Percentiles rank a stretch among this genome's conserved stretches.
phyloP scores from a whole-genome alignment of 1,140 invertebrate species.

The Mesaphorura yosii region DNA sequence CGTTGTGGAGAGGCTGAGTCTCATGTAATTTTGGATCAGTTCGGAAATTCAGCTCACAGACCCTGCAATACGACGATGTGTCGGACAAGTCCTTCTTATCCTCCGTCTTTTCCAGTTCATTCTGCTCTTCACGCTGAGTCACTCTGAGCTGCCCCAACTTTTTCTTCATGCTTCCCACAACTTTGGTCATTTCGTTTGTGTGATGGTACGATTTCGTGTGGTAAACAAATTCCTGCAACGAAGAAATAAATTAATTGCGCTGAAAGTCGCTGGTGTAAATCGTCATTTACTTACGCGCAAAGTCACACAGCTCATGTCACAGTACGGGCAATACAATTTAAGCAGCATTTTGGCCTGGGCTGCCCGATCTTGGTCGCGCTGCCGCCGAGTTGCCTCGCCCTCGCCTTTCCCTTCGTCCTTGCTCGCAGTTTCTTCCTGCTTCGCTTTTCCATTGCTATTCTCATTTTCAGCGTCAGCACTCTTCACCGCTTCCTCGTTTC shows the following conservation, averaged over 20 bases:
- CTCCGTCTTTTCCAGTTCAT: conserved; percentile 23
- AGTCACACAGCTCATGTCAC: conserved; percentile 21
- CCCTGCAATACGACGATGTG: conserved; percentile 27
- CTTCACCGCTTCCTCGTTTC: background rate
- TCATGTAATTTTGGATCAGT: conserved; percentile 30
- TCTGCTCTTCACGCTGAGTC: conserved; percentile 24
- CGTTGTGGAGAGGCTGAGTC: conserved; percentile 27
- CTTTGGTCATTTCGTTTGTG: conserved; percentile 15
- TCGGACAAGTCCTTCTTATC: conserved; percentile 25
- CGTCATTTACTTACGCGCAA: conserved; percentile 18
- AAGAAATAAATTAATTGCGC: background rate
- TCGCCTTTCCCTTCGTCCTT: conserved; percentile 1
- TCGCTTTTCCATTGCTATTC: background rate
- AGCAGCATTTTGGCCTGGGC: conserved; percentile 16
- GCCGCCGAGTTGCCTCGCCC: background rate
- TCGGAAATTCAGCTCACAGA: conserved; percentile 28
- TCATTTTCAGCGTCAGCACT: background rate
- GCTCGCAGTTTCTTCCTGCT: background rate
- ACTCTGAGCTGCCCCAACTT: conserved; percentile 14
- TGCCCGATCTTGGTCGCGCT: background rate
- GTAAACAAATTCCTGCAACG: conserved; percentile 20
- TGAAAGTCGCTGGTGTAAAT: background rate
- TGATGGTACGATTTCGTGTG: conserved; percentile 23
- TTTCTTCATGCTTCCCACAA: conserved; percentile 20
- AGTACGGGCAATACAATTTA: conserved; percentile 26